Conservation (phyloP, 2,888 invertebrate genomes). For the Shargacucullia verbasci region DNA sequence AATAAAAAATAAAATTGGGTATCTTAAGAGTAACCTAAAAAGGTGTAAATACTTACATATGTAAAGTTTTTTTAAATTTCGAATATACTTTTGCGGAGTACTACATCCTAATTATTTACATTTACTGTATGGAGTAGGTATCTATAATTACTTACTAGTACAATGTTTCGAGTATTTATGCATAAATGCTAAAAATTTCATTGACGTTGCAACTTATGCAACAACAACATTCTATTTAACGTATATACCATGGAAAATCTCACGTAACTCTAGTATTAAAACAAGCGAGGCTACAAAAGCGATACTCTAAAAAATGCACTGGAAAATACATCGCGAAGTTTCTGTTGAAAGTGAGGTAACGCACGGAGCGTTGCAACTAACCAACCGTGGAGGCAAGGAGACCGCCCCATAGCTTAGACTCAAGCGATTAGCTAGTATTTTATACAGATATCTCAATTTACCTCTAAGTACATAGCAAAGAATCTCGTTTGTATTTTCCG, state of each 20-base stretch:
- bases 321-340: conserved; percentile 87
- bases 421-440: conserved; percentile 44
- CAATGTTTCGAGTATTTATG: too few relatives aligned
- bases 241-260: conserved; percentile 69
- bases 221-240: conserved; percentile 33
- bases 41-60: too few relatives aligned
- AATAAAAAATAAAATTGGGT: too few relatives aligned
- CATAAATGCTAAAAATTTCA: conserved; percentile 2
- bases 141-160: not conserved
- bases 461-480: too few relatives aligned
- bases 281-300: conserved; percentile 85
- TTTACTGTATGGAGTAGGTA: too few relatives aligned
- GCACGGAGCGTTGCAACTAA: conserved; percentile 87
- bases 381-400: conserved; percentile 83
- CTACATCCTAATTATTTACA: too few relatives aligned
- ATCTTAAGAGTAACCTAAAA: too few relatives aligned
- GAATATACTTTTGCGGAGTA: too few relatives aligned
- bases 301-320: conserved; percentile 88
- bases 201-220: conserved; percentile 25
- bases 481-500: too few relatives aligned
- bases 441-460: too few relatives aligned
- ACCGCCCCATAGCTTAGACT: conserved; percentile 56
- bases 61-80: too few relatives aligned
- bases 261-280: conserved; percentile 81
- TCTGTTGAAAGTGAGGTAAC: conserved; percentile 87